Percentiles rank a stretch among this genome's conserved stretches.
phyloP scores from a whole-genome alignment of 2,797 vertebrate species.

The Anniella stebbinsi region DNA sequence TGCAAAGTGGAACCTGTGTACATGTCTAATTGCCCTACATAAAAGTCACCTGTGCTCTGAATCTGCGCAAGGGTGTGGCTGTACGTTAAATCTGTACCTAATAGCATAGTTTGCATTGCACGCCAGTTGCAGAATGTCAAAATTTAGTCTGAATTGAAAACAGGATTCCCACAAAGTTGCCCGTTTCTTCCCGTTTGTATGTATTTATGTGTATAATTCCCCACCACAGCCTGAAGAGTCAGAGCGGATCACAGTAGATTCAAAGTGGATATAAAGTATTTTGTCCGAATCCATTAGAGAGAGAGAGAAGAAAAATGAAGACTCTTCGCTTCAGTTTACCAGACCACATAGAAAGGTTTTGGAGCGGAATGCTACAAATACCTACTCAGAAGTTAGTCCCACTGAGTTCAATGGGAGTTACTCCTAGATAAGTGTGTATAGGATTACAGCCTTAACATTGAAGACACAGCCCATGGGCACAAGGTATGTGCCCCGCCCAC shows the following conservation, averaged over 20 bases:
- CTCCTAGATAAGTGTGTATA: neutral
- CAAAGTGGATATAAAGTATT: neutral
- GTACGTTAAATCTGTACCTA: neutral
- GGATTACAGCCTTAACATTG: neutral
- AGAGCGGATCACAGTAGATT: neutral
- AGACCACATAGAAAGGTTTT: neutral
- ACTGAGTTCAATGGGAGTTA: neutral
- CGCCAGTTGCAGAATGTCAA: neutral
- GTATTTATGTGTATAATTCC: constrained; percentile 2
- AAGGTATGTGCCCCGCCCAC: too few relatives aligned
- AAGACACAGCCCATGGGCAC: neutral
- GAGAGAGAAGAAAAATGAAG: too few relatives aligned
- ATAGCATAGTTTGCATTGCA: neutral
- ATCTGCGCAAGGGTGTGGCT: neutral
- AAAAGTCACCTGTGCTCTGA: neutral
- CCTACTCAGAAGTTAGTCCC: neutral
- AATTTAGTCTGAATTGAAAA: neutral
- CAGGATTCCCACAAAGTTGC: neutral
- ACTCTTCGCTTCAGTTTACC: neutral
- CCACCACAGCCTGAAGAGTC: neutral
- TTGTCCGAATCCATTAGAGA: neutral
- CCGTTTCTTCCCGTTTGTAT: neutral
- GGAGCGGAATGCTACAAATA: neutral
- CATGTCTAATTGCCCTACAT: neutral
- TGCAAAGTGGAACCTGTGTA: neutral